Conservation (phyloP, 2,113 vertebrate genomes). For the Toxotes jaculatrix region DNA sequence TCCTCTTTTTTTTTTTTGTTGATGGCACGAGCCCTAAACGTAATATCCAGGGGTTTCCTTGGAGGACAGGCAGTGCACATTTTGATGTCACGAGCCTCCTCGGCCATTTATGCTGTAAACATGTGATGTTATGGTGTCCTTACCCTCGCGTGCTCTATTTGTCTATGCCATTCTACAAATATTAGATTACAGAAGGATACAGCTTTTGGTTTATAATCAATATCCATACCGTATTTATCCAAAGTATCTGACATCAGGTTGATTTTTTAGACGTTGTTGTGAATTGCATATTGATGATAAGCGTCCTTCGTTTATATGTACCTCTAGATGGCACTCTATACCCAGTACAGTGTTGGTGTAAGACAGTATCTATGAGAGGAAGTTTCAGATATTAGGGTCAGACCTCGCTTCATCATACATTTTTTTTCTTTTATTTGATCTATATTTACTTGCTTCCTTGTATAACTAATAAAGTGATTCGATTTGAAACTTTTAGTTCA, state of each 20-base stretch:
- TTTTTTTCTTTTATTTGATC: background rate
- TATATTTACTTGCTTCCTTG: background rate
- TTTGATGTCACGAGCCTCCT: slow-evolving; percentile 22
- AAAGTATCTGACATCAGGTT: background rate
- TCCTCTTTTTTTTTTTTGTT: too few relatives aligned
- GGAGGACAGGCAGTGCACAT: background rate
- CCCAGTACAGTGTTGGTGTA: background rate
- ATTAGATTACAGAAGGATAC: fast-evolving
- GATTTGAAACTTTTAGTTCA: background rate
- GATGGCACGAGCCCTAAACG: background rate
- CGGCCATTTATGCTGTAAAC: background rate
- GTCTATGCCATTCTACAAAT: background rate
- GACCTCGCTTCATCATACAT: background rate
- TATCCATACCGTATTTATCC: fast-evolving
- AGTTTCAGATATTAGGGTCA: background rate
- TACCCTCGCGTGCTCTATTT: background rate
- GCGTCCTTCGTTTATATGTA: fast-evolving
- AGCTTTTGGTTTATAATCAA: background rate
- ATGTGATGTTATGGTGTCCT: background rate
- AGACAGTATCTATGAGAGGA: background rate
- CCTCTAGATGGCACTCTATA: slow-evolving; percentile 65
- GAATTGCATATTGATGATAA: slow-evolving; percentile 19
- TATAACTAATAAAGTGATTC: background rate
- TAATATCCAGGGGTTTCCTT: slow-evolving; percentile 9
- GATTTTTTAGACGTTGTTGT: background rate